Percentiles rank a stretch among this genome's conserved stretches.
Conservation (phyloP, 2,113 vertebrate genomes). For the Indicator indicator region DNA sequence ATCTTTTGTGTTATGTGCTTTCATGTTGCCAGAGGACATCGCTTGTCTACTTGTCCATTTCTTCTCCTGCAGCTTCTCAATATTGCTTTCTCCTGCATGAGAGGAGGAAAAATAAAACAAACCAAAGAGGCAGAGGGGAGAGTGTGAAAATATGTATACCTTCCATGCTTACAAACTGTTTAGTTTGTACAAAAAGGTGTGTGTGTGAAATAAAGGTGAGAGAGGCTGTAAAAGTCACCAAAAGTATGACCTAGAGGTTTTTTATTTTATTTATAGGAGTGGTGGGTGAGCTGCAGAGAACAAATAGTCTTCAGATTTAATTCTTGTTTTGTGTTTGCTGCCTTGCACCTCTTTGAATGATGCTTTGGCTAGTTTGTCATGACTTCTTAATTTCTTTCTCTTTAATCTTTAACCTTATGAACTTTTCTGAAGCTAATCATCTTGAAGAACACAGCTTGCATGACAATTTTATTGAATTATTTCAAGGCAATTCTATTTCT, state of each 20-base stretch:
- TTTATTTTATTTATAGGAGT: neutral
- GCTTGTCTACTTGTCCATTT: neutral
- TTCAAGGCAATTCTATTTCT: neutral
- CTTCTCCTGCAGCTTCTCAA: neutral
- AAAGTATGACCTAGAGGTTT: neutral
- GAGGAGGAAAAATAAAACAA: neutral
- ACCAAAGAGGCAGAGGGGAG: rapidly evolving
- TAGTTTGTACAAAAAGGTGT: neutral
- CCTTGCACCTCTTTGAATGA: neutral
- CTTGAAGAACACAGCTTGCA: neutral
- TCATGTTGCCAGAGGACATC: neutral
- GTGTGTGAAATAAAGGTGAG: neutral
- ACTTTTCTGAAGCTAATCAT: neutral
- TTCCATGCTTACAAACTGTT: neutral
- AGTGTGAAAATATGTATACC: neutral
- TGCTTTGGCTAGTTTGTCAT: neutral
- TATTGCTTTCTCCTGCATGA: neutral
- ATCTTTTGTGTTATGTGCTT: neutral
- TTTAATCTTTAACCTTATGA: neutral
- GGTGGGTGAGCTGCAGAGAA: neutral
- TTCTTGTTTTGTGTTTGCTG: neutral
- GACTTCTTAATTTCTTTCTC: neutral
- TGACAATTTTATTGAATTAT: neutral
- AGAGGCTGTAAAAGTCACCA: neutral
- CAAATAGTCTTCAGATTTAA: neutral